Base-by-base conservation (phyloP, 1,140 invertebrate species). In the Asbolus verrucosus region DNA sequence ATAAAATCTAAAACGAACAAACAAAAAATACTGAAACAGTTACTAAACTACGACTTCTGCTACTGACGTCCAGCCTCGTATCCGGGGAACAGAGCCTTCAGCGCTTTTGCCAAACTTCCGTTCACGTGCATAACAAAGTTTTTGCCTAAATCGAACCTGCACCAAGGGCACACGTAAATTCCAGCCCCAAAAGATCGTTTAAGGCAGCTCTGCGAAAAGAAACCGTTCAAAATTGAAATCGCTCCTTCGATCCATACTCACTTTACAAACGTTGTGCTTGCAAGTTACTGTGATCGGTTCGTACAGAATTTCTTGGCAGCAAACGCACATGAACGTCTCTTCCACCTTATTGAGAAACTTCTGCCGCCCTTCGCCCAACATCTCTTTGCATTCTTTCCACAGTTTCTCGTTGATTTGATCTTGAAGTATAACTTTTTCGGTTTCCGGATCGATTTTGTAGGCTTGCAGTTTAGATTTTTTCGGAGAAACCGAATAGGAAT, bases 231-330 rank as follows among this genome's bases (percentile, higher is more conserved):
- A 21, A 59, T 30, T 18, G 43, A 59, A 54, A 38, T 15, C 11
- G n/a, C 6, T 15, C 8, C 9, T 54, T 54, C 9, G 11, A 8
- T 21, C n/a, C 15, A n/a, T 63, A 82, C 83, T 83, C 81, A 91
- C 90, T 79, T 83, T 79, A 78, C 93, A 95, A 67, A 94, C 87
- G 76, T 92, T 95, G 76, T 95, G 94, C 38, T 80, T 78, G 73
- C 93, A 95, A 2, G 84, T 81, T 1, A 90, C 92, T 0, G 93
- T 94, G 1, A 94, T 83, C 0, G 93, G 93, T 69, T 88, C 84
- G 60, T 82, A 88, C 0, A 91, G 87, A 2, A 95, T 71, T 46
- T 92, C 91, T 79, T 93, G 90, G 77, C 94, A 95, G 73, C 92
- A 94, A 31, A 92, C 89, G 77, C 94, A 95, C 0, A 85, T 84